Evolutionary conservation across 2,888 invertebrate species (phyloP), one percentile per base, ranked within the genome.

Genomic region (Apamea crenata): DNA sequence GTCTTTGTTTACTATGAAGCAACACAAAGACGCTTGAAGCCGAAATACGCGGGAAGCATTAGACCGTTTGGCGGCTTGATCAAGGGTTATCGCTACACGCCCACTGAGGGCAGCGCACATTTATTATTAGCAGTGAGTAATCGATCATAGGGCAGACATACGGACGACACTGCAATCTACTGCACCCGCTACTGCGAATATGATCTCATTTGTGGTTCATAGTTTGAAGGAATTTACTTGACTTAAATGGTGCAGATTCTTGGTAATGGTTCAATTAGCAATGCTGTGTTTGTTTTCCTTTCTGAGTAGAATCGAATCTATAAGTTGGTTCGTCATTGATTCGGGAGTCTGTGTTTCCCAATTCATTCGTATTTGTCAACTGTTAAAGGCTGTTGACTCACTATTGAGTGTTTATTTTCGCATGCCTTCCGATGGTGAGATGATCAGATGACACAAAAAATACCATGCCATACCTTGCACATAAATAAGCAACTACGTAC

Each of bases 51-150:
- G 68, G 67, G 81, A 76, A 83, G 85, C 85, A 90, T 91, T 91
- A 96, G 94, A 95, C 94, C 92, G 93, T 90, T 91, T 94, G 94
- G 94, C 95, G 94, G 92, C 94, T 90, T 94, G 93, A 93, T 93
- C 93, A 70, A 82, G 90, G 95, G 96, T 95, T 96, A 96, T 96
- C 96, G 83, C 87, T 85, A 83, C 91, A 91, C 92, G 92, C 92
- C 92, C 91, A 92, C 87, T 59, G 85, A 82, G 87, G 83, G 82
- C 87, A 87, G 72, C 79, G 83, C 81, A 77, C 77, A 73, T 83
- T 89, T 93, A 93, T 93, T 88, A 91, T 91, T 93, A 93, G 91
- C 85, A 68, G 89, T 91, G 91, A 93, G 82, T 89, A 89, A 89
- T 91, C 88, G 89, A 91, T 89, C 90, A 88, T 87, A 90, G 90